Base-by-base conservation (phyloP, 2,113 vertebrate species). In the Seriola quinqueradiata region DNA sequence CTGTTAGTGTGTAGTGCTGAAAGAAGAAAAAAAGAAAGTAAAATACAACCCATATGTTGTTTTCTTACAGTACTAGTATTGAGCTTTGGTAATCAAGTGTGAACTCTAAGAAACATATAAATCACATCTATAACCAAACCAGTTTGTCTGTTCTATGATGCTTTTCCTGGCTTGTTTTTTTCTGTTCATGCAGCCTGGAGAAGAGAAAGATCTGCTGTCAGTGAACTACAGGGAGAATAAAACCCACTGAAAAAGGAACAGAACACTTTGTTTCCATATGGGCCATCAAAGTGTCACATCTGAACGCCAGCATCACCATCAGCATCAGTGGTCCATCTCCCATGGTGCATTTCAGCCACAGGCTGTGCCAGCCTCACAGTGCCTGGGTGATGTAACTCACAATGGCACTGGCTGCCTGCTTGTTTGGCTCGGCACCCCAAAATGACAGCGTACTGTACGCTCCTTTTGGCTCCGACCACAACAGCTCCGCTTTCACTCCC, bases 351-450 rank as follows among this genome's bases (percentile, higher is more conserved):
- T 78, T 87, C 82, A 84, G 90, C 86, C 87, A 78, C 92, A 89
- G 93, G 90, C 94, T 87, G 94, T 95, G 94, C 94, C 94, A 95
- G 92, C 85, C 93, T 94, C 93, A 90, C 84, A 63, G 84, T 28
- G 82, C 81, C 77, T 82, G 71, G 89, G 72, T 92, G 92, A 91
- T 75, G 91, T 94, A 95, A 95, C 84, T 85, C 84, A 69, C 76
- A 34, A 80, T 85, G 75, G 76, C 88, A 91, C 82, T 70, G 89
- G 90, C 81, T 72, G 84, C 79, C 81, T 72, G 84, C 79, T 70
- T n/a, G 48, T 80, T 84, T 91, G 91, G 88, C 89, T 83, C 81
- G 50, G 79, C 82, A 85, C 44, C 88, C 88, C 81, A 87, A 91
- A 93, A 87, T 89, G 81, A 92, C 91, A 83, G 65, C 34, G 78